Evolutionary conservation across 2,113 vertebrate genomes (phyloP).

Genomic region (Macaca mulatta): DNA sequence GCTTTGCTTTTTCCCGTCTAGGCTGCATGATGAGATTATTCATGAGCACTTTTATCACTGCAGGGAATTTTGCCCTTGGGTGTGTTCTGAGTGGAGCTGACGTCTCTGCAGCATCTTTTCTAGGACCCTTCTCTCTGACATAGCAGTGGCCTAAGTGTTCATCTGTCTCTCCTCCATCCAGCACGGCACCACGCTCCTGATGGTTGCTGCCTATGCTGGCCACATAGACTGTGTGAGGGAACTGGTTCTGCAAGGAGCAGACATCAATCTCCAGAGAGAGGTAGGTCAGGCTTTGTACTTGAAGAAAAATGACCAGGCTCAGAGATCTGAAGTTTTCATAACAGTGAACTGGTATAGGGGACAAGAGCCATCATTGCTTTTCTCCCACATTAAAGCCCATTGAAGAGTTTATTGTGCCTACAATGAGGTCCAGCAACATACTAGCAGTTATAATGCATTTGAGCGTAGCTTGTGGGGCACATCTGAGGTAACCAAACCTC

Average conservation of each 20-base stretch:
- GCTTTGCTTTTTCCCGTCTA: neutral
- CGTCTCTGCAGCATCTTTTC: conserved; percentile 16
- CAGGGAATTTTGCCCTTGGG: neutral
- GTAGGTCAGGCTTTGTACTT: conserved; percentile 81
- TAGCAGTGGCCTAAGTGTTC: conserved; percentile 57
- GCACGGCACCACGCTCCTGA: conserved; percentile 95
- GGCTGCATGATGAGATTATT: neutral
- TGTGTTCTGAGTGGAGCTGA: neutral
- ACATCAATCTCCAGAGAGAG: conserved; percentile 98
- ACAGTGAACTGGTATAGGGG: neutral
- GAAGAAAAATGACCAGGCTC: neutral
- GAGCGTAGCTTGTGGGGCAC: neutral
- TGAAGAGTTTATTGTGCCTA: neutral
- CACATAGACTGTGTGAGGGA: conserved; percentile 92
- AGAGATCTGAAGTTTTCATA: neutral
- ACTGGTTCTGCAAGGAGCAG: conserved; percentile 95
- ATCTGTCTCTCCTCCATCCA: conserved; percentile 81
- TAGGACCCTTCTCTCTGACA: neutral
- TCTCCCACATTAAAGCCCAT: neutral
- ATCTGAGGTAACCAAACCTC: neutral
- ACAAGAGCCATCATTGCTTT: neutral
- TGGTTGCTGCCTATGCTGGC: conserved; percentile 95
- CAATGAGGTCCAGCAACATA: neutral
- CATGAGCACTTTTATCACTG: neutral
- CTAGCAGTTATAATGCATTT: neutral